A percentile compares a stretch with the other conserved stretches of the same genome.
Conservation (phyloP, 2,797 vertebrate genomes). For the Mallotus villosus region DNA sequence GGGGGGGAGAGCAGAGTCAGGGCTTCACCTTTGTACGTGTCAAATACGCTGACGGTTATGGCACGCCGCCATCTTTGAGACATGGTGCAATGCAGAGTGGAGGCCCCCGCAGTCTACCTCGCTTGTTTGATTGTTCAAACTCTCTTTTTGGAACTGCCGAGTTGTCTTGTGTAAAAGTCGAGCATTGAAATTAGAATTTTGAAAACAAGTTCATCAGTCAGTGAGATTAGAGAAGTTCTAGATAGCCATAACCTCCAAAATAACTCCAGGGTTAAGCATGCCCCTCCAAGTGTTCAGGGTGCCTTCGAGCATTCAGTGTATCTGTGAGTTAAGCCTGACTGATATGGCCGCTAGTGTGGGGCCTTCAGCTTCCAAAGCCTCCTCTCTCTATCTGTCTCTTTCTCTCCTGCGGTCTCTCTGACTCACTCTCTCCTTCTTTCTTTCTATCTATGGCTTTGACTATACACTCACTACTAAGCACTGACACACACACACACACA, state of each 20-base stretch:
- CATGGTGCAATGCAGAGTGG: slow-evolving; percentile 30
- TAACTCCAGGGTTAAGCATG: slow-evolving; percentile 25
- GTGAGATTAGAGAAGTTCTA: background rate
- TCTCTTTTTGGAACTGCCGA: too few relatives aligned
- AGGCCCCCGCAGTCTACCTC: too few relatives aligned
- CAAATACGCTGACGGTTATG: slow-evolving; percentile 41
- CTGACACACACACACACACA: slow-evolving; percentile 15
- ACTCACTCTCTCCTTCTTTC: background rate
- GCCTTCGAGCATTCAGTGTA: slow-evolving; percentile 23
- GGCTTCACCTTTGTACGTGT: slow-evolving; percentile 43
- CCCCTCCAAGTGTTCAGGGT: slow-evolving; percentile 33
- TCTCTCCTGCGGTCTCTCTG: too few relatives aligned
- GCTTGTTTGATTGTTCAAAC: too few relatives aligned
- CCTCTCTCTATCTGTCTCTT: slow-evolving; percentile 12
- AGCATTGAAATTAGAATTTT: too few relatives aligned
- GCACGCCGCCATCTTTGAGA: slow-evolving; percentile 24
- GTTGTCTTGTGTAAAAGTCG: too few relatives aligned
- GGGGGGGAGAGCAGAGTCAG: slow-evolving; percentile 53
- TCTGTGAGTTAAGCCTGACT: slow-evolving; percentile 30
- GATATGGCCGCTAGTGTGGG: slow-evolving; percentile 36
- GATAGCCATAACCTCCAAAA: slow-evolving; percentile 12
- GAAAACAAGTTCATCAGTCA: background rate
- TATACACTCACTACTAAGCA: background rate
- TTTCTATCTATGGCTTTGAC: background rate
- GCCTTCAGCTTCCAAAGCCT: slow-evolving; percentile 30